phyloP scores from a whole-genome alignment of 2,113 vertebrate genomes.

The Tupaia chinensis region DNA sequence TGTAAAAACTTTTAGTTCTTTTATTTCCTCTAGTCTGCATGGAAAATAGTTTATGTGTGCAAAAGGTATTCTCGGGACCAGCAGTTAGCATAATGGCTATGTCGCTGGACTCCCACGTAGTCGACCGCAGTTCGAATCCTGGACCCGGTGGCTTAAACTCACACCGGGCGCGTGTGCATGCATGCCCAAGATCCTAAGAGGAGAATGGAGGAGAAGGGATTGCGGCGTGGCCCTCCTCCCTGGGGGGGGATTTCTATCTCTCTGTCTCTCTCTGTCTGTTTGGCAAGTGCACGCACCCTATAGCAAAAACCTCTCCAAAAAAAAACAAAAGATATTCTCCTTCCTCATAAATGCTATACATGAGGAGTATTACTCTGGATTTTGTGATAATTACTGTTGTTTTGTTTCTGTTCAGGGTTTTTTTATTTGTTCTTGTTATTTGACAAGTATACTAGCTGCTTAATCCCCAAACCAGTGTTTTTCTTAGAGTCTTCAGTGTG shows the following conservation, averaged over 20 bases:
- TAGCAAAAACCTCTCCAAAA: no score
- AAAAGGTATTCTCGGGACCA: background rate
- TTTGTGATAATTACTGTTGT: background rate
- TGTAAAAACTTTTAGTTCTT: background rate
- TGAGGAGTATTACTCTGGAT: background rate
- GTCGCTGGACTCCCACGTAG: no score
- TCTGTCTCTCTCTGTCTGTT: no score
- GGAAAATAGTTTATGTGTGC: background rate
- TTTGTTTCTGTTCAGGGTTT: background rate
- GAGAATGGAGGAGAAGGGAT: no score
- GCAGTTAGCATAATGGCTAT: no score
- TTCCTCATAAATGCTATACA: background rate
- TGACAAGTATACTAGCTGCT: background rate
- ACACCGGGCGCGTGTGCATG: no score
- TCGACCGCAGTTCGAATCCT: no score
- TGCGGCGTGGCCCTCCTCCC: no score
- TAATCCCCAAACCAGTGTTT: slow-evolving; percentile 19
- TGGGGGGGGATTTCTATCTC: no score
- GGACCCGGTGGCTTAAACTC: no score
- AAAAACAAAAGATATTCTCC: background rate
- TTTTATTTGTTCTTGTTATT: background rate
- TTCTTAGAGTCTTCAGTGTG: background rate
- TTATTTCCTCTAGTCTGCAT: background rate
- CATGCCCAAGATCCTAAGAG: no score
- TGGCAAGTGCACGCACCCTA: no score